Evolutionary conservation across 2,113 vertebrate species (phyloP).

Genomic region (Silurus glanis): DNA sequence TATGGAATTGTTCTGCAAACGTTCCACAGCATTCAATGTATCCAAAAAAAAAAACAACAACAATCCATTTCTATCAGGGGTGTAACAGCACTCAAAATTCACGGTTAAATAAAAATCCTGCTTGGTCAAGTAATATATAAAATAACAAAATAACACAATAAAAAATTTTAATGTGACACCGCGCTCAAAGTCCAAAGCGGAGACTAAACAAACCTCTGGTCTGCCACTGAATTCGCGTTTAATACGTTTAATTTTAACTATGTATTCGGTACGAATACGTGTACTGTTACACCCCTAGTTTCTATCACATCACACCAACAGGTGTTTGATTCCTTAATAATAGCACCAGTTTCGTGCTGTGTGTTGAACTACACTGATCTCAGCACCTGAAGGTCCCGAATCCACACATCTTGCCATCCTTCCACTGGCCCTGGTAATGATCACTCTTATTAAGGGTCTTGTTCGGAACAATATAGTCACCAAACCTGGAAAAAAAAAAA

Average conservation of each 20-base stretch:
- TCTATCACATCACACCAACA: neutral
- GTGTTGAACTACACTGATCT: neutral
- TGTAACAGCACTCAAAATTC: no score
- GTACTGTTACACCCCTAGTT: neutral
- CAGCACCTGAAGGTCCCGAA: constrained; percentile 85
- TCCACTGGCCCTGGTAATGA: constrained; percentile 91
- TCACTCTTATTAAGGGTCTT: constrained; percentile 85
- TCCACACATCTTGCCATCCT: constrained; percentile 94
- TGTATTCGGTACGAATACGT: no score
- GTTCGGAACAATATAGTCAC: constrained; percentile 84
- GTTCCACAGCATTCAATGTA: neutral
- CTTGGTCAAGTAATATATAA: no score
- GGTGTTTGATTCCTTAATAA: neutral
- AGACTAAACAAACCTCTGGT: no score
- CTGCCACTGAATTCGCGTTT: no score
- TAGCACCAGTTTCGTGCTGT: neutral
- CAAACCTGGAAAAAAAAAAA: constrained; percentile 74
- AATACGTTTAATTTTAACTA: no score
- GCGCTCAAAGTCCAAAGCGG: no score
- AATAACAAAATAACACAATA: no score
- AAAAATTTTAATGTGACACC: no score
- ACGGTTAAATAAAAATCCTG: no score
- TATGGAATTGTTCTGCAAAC: no score
- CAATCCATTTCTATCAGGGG: no score
- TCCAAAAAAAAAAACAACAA: neutral